A percentile compares a stretch with the other conserved stretches of the same genome.
These are phyloP conservation scores for Ceramica pisi DNA, from an alignment of 2,888 invertebrate genomes.

Conservation along the genomic window DNA sequence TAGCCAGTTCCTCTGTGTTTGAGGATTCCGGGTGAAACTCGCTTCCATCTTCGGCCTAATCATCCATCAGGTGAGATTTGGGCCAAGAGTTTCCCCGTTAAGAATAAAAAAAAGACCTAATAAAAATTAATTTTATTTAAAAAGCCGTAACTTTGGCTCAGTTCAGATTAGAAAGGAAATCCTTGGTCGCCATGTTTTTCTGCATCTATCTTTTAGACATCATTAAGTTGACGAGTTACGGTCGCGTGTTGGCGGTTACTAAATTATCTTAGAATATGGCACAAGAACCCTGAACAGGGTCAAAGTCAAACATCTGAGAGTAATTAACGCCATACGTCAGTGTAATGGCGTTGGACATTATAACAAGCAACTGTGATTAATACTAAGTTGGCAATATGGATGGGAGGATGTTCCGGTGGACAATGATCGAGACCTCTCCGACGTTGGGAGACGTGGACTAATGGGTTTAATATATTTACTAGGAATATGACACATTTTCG, in stretches of 20 bases:
- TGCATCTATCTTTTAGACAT: conserved; percentile 15
- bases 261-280: conserved; percentile 41
- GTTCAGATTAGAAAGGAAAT: conserved; percentile 2
- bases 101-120: too few species aligned
- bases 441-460: conserved; percentile 20
- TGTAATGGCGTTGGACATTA: conserved; percentile 21
- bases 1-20: too few species aligned
- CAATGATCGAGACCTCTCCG: conserved; percentile 38
- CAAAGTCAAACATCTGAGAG: conserved; percentile 43
- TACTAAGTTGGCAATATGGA: conserved; percentile 29
- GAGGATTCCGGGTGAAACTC: too few species aligned
- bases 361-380: conserved; percentile 43
- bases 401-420: conserved; percentile 21
- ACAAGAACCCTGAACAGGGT: conserved; percentile 40
- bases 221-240: not conserved
- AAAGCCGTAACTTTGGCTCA: not conserved
- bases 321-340: conserved; percentile 52
- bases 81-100: too few species aligned
- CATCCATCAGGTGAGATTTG: too few species aligned
- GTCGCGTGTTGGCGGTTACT: conserved; percentile 24
- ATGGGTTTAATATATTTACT: conserved; percentile 15
- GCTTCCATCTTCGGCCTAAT: too few species aligned
- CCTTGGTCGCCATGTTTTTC: conserved; percentile 1
- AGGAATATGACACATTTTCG: conserved; percentile 21
- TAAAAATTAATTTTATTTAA: conserved; percentile 15